Evolutionary conservation across 2,888 invertebrate species (phyloP).

Genomic region (Monochamus alternatus): DNA sequence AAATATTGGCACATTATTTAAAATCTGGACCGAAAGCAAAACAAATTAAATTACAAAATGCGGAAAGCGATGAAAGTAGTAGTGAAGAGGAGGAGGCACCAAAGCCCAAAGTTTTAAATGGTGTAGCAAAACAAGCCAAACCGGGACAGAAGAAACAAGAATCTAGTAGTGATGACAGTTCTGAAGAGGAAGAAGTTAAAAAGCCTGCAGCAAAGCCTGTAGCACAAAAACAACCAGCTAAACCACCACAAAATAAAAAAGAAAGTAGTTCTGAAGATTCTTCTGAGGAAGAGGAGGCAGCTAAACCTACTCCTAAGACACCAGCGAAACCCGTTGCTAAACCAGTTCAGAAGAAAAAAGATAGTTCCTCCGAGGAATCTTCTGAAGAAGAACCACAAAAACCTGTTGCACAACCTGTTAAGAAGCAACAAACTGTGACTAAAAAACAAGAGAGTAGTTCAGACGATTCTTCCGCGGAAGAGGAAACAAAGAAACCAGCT

Average conservation of each 20-base stretch:
- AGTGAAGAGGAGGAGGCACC: slow-evolving; percentile 43
- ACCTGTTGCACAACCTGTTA: background rate
- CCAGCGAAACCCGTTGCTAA: slow-evolving; percentile 19
- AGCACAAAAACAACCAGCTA: slow-evolving; percentile 44
- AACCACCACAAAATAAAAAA: slow-evolving; percentile 37
- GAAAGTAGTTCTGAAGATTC: slow-evolving; percentile 52
- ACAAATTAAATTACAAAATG: slow-evolving; percentile 52
- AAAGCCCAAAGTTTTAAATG: slow-evolving; percentile 39
- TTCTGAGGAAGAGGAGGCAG: slow-evolving; percentile 50
- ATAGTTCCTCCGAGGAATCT: slow-evolving; percentile 60
- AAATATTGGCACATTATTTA: slow-evolving; percentile 76
- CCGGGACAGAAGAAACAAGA: slow-evolving; percentile 47
- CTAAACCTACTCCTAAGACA: slow-evolving; percentile 35
- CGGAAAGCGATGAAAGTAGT: slow-evolving; percentile 56
- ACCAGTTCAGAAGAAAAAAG: slow-evolving; percentile 37
- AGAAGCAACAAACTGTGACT: background rate
- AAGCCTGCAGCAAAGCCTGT: slow-evolving; percentile 42
- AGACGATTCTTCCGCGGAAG: slow-evolving; percentile 66
- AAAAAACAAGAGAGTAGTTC: slow-evolving; percentile 64
- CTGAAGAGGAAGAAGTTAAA: slow-evolving; percentile 60
- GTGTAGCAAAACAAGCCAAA: slow-evolving; percentile 30
- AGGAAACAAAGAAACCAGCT: slow-evolving; percentile 48
- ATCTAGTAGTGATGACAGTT: slow-evolving; percentile 60
- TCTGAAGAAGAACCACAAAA: slow-evolving; percentile 59
- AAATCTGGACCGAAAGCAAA: slow-evolving; percentile 72